Evolutionary conservation across 2,797 vertebrate genomes (phyloP), one percentile per base, ranked within the genome.

Genomic region (Chrysocyon brachyurus): DNA sequence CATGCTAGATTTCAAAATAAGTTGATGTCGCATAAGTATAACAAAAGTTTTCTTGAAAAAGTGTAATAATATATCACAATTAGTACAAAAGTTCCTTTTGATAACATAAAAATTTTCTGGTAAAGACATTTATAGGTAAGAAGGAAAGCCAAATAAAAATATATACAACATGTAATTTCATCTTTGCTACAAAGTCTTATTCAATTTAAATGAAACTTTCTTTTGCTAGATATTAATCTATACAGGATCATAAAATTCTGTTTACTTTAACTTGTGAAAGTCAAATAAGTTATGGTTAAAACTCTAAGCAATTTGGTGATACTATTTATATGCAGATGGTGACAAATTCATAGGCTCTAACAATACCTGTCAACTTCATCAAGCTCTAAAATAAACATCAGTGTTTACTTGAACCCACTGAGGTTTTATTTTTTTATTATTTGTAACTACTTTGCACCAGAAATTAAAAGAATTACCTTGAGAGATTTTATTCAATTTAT

Each of bases 121-220:
- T 26, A 94, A 94, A 90, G 64, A n/a, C 33, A 90, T 90, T 92
- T 82, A 89, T 6, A 59, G 63, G 70, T 84, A 96, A 73, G 63
- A 52, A 92, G 68, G 81, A 97, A 81, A 87, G 66, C n/a, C 46
- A 81, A 79, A 81, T 61, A 24, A 87, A 96, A 96, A 87, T 33
- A 90, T 19, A 66, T 46, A 28, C 61, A 64, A 79, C 16, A 46
- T 75, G 12, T 40, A 57, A 96, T 89, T 86, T 64, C 33, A 52
- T 59, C 54, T 68, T 87, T 33, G 61, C 21, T 87, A 24, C 46
- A 68, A 90, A 68, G 24, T 78, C 24, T 12, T 64, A 63, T 40
- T 94, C 49, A 63, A 56, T 54, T 72, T 61, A 87, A 92, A 90
- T 36, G 28, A 72, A 83, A 28, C 10, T 84, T 49, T 83, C 36